These are phyloP conservation scores for Chloroclystis v-ata DNA, from an alignment of 2,888 invertebrate species.

Conservation along the genomic window DNA sequence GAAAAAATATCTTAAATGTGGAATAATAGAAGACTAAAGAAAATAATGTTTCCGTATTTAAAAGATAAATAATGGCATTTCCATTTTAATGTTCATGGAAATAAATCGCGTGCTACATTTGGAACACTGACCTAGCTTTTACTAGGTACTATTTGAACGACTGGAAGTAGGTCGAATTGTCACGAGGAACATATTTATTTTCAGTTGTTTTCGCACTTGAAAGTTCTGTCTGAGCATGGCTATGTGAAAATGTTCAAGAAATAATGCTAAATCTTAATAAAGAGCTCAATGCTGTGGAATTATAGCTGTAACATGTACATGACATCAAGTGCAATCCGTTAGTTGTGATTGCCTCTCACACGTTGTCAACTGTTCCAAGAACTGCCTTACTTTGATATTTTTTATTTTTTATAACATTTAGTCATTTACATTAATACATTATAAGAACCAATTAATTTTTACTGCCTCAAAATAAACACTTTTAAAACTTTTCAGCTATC, in stretches of 20 bases:
- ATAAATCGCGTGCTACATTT: conserved; percentile 44
- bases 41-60: not conserved
- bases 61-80: conserved; percentile 5
- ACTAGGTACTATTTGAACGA: conserved; percentile 24
- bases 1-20: no score
- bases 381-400: no score
- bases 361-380: not conserved
- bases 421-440: no score
- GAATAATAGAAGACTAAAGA: not conserved
- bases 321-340: not conserved
- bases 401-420: no score
- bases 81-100: conserved; percentile 20
- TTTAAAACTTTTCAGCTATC: no score
- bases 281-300: no score
- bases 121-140: conserved; percentile 48
- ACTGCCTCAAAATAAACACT: no score
- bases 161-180: conserved; percentile 37
- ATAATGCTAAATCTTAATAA: no score
- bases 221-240: no score
- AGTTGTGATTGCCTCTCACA: not conserved
- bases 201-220: conserved; percentile 9
- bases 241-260: no score
- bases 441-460: conserved; percentile 6
- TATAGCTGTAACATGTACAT: not conserved
- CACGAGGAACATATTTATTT: conserved; percentile 27